These are phyloP conservation scores for Andrena bucephala DNA, from an alignment of 2,888 invertebrate species.

Conservation along the genomic window DNA sequence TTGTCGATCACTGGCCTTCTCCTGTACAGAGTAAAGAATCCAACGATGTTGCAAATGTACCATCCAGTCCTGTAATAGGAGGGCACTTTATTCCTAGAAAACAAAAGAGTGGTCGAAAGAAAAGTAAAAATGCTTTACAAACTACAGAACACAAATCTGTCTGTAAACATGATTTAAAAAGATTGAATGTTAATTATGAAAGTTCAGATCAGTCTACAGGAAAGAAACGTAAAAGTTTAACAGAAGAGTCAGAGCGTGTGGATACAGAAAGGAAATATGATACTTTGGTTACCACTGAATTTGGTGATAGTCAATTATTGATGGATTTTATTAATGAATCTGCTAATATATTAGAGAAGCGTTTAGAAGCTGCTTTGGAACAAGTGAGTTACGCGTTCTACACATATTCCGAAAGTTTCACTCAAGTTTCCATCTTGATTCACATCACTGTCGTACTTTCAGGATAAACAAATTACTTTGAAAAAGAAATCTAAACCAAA, in stretches of 20 bases:
- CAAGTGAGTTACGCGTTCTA: constrained; percentile 68
- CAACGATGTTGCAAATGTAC: constrained; percentile 45
- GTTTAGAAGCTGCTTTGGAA: constrained; percentile 79
- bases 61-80: constrained; percentile 70
- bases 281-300: constrained; percentile 15
- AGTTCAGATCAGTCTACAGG: background rate
- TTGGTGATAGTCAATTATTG: constrained; percentile 56
- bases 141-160: background rate
- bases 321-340: constrained; percentile 61
- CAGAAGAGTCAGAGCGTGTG: background rate
- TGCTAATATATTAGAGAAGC: constrained; percentile 69
- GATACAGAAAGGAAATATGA: background rate
- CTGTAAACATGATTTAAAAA: background rate
- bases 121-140: constrained; percentile 65
- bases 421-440: background rate
- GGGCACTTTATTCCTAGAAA: constrained; percentile 66
- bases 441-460: constrained; percentile 30
- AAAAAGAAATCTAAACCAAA: constrained; percentile 75
- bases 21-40: constrained; percentile 59
- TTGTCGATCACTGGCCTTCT: constrained; percentile 11
- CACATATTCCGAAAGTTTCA: background rate
- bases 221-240: background rate
- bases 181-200: background rate
- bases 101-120: constrained; percentile 53
- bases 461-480: constrained; percentile 77